Percentiles rank a stretch among this genome's conserved stretches.
These are phyloP conservation scores for Bellardia bayeri DNA, from an alignment of 2,888 invertebrate genomes.

Conservation along the genomic window DNA sequence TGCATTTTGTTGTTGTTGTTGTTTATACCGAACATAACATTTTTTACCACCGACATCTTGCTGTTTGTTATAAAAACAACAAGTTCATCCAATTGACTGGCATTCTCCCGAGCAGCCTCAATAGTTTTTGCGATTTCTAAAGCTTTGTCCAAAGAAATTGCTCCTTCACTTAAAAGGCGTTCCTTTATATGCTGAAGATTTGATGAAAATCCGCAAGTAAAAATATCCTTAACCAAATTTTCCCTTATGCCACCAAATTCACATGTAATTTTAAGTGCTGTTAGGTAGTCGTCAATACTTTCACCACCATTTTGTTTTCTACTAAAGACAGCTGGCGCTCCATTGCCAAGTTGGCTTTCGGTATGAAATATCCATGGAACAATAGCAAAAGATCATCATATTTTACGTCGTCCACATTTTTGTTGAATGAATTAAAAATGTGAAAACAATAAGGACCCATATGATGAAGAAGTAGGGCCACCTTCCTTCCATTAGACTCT, in stretches of 20 bases:
- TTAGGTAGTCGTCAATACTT: constrained; percentile 8
- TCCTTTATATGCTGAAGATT: constrained; percentile 59
- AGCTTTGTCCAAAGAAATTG: constrained; percentile 30
- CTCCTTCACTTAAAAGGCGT: constrained; percentile 66
- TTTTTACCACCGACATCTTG: too few species aligned
- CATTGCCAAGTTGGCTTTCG: constrained; percentile 11
- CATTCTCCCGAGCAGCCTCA: constrained; percentile 62
- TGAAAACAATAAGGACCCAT: not conserved
- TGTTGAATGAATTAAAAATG: not conserved
- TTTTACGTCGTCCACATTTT: not conserved
- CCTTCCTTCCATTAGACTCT: not conserved
- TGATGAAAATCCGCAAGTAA: constrained; percentile 66
- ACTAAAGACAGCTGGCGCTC: constrained; percentile 19
- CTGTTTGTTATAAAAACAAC: too few species aligned
- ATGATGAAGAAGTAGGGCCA: not conserved
- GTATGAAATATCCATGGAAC: constrained; percentile 5
- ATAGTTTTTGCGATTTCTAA: constrained; percentile 12
- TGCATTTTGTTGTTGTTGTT: too few species aligned
- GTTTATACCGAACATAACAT: too few species aligned
- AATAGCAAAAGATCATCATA: constrained; percentile 17
- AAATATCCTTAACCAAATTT: constrained; percentile 42
- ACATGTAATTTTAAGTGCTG: constrained; percentile 42
- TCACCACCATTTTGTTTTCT: constrained; percentile 8
- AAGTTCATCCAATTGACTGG: too few species aligned
- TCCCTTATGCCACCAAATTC: constrained; percentile 67